Conservation (phyloP, 2,113 vertebrate genomes). For the Etheostoma cragini region DNA sequence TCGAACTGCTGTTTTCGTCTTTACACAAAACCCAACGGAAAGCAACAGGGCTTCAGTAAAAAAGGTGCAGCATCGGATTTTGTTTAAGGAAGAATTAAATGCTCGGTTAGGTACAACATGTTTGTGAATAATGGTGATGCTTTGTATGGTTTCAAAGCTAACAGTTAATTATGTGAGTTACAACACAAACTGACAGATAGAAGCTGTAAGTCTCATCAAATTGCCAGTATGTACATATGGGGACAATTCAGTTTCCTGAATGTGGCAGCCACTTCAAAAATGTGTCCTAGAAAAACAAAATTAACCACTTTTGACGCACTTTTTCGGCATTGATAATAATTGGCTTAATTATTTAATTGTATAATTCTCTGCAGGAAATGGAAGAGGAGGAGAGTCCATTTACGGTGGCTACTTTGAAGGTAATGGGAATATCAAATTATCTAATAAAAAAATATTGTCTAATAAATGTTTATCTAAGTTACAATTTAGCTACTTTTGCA, state of each 20-base stretch:
- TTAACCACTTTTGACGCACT: no score
- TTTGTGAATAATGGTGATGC: background rate
- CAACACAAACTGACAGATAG: slow-evolving; percentile 1
- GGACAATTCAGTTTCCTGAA: background rate
- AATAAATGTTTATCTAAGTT: slow-evolving; percentile 9
- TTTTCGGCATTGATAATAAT: background rate
- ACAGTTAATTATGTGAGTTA: background rate
- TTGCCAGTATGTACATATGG: slow-evolving; percentile 12
- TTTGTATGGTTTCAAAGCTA: background rate
- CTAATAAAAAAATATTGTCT: slow-evolving; percentile 18
- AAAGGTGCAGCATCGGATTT: background rate
- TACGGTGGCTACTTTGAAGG: slow-evolving; percentile 99
- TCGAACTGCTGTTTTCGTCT: background rate
- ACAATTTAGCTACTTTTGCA: slow-evolving; percentile 82
- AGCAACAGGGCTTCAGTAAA: background rate
- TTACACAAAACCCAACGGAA: background rate
- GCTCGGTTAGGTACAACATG: slow-evolving; percentile 2
- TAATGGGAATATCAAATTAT: slow-evolving; percentile 79
- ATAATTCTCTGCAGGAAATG: slow-evolving; percentile 87
- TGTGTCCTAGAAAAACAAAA: background rate
- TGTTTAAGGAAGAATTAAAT: background rate
- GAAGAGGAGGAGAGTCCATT: slow-evolving; percentile 98
- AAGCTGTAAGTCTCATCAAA: slow-evolving; percentile 10
- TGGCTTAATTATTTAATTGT: background rate
- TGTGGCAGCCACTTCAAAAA: slow-evolving; percentile 1